These are phyloP conservation scores for Chloroclystis v-ata DNA, from an alignment of 2,888 invertebrate genomes.

Conservation along the genomic window DNA sequence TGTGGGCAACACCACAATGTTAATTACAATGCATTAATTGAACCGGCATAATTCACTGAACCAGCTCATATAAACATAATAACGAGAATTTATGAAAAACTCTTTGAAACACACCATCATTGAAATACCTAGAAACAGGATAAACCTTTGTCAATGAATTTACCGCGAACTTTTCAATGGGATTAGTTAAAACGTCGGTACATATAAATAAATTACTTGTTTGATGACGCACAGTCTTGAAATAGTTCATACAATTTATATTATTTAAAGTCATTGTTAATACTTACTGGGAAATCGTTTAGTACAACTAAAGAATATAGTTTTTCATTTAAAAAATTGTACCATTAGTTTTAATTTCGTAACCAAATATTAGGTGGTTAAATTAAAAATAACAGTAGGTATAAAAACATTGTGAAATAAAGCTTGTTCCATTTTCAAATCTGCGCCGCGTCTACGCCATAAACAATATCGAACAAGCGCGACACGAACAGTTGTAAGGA, in stretches of 20 bases:
- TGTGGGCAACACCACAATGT: slow-evolving; percentile 24
- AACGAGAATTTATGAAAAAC: slow-evolving; percentile 31
- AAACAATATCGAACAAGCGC: slow-evolving; percentile 4
- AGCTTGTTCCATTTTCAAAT: too few species aligned
- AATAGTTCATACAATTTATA: too few species aligned
- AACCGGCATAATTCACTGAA: slow-evolving; percentile 33
- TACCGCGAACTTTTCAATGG: slow-evolving; percentile 13
- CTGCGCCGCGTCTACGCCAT: not conserved
- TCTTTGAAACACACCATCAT: slow-evolving; percentile 30
- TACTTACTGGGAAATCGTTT: too few species aligned
- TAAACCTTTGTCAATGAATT: slow-evolving; percentile 26
- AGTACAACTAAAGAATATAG: too few species aligned
- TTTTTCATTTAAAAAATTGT: too few species aligned
- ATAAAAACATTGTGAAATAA: too few species aligned
- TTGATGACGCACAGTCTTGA: slow-evolving; percentile 12
- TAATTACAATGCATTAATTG: slow-evolving; percentile 30
- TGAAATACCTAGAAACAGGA: slow-evolving; percentile 35
- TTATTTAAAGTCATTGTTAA: too few species aligned
- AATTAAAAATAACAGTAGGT: too few species aligned
- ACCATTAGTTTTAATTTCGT: too few species aligned
- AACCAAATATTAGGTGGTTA: too few species aligned
- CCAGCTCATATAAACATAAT: slow-evolving; percentile 35
- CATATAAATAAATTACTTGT: slow-evolving; percentile 19
- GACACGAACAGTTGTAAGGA: slow-evolving; percentile 35
- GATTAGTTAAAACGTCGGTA: not conserved